These are phyloP conservation scores for Mormyrus lacerda DNA, from an alignment of 2,113 vertebrate species.

Conservation along the genomic window DNA sequence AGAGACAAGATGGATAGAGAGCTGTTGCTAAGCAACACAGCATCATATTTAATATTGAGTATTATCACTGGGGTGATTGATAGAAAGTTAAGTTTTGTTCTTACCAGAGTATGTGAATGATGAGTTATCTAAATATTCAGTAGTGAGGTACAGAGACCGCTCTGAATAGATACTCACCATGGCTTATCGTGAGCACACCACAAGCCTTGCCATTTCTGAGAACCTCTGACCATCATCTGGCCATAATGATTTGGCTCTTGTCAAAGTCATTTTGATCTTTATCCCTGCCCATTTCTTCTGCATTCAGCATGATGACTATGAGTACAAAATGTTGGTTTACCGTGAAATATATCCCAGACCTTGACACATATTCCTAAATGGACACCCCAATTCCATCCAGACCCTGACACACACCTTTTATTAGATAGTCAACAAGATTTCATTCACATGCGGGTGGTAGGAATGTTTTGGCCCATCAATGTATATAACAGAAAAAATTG, in stretches of 20 bases:
- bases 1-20: constrained; percentile 21
- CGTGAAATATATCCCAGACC: background rate
- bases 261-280: background rate
- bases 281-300: background rate
- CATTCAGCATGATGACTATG: background rate
- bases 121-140: background rate
- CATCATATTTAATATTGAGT: constrained; percentile 6
- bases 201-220: background rate
- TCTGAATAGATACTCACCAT: background rate
- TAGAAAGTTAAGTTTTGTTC: background rate
- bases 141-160: background rate
- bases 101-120: background rate
- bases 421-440: background rate
- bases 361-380: background rate
- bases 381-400: background rate
- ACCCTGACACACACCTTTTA: background rate
- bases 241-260: background rate
- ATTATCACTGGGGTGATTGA: background rate
- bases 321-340: background rate
- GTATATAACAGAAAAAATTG: background rate
- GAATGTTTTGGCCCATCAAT: background rate
- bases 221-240: background rate
- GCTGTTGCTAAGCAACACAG: constrained; percentile 45
- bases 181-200: background rate
- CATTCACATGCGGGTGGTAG: background rate